Base-by-base conservation (phyloP, 2,113 vertebrate species). In the Myotis lucifugus region DNA sequence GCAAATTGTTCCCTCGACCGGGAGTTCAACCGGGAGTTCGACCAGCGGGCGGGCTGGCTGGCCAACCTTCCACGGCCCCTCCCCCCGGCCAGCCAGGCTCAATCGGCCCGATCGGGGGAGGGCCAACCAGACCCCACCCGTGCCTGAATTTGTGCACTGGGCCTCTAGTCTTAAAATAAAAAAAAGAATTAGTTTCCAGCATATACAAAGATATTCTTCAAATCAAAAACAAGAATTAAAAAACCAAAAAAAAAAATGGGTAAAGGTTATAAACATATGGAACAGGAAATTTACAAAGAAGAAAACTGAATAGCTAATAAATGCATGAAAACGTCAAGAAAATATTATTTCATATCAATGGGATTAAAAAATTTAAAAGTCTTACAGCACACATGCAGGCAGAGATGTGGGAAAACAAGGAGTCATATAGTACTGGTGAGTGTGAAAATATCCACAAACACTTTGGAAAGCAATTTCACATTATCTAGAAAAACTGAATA, bases 251-350 rank as follows among this genome's bases (percentile, higher is more conserved):
- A n/a, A n/a, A n/a, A n/a, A n/a, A 50, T 15, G 1, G n/a, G 34
- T 76, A 92, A 90, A 81, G 21, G 29, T 64, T 82, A 59, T 34
- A 18, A 91, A 74, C 37, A 73, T 85, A 67, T 34, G 23, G 88
- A 74, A 74, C 37, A 87, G 48, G 40, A 91, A 92, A 76, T 61
- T 91, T 79, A 70, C 7, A 81, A 76, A 70, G 54, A 78, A 73
- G 50, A 91, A 82, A 84, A 4, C 10, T 3, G 1, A 87, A 92
- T 34, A 77, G 27, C n/a, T 66, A 85, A 85, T 5, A 91, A 64
- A 76, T 52, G 42, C 12, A 85, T 48, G 7, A 85, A 96, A 82
- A 81, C 14, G 90, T 88, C 46, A 95, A 95, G 66, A 94, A 89
- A 88, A 82, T 85, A 85, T 95, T 70, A 90, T n/a, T n/a, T n/a